Evolutionary conservation across 1,140 invertebrate species (phyloP).

Genomic region (Cherax quadricarinatus): DNA sequence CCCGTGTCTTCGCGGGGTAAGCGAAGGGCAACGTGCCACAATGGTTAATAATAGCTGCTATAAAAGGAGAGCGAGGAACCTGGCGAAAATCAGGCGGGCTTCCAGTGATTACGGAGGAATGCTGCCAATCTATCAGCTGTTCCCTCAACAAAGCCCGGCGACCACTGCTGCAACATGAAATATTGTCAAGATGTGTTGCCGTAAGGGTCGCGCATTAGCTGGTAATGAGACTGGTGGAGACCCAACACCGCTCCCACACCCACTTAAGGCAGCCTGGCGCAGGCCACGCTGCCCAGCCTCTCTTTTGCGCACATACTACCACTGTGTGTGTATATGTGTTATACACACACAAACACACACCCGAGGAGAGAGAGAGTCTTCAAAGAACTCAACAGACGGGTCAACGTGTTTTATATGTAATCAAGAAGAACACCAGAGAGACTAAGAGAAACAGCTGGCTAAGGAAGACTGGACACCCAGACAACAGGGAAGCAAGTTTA

Average conservation of each 20-base stretch:
- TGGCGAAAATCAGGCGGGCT: constrained; percentile 48
- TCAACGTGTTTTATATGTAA: too few species aligned
- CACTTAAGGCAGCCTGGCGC: not conserved
- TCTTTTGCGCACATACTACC: too few species aligned
- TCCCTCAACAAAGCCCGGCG: constrained; percentile 54
- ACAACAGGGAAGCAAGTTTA: too few species aligned
- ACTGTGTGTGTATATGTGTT: not conserved
- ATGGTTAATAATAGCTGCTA: constrained; percentile 54
- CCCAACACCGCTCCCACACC: constrained; percentile 40
- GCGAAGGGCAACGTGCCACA: constrained; percentile 23
- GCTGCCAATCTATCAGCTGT: constrained; percentile 60
- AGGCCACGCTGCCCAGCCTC: too few species aligned
- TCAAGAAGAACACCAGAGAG: too few species aligned
- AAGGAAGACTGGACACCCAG: too few species aligned
- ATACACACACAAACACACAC: not conserved
- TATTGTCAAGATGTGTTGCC: constrained; percentile 58
- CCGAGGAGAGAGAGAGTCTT: too few species aligned
- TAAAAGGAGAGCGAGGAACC: constrained; percentile 57
- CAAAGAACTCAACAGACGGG: too few species aligned
- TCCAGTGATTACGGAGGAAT: constrained; percentile 62
- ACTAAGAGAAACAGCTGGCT: too few species aligned
- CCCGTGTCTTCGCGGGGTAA: not conserved
- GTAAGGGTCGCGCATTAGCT: constrained; percentile 52
- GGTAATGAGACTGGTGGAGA: constrained; percentile 52
- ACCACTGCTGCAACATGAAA: constrained; percentile 47